Conservation (phyloP, 2,888 invertebrate species). For the Bombylius discolor region DNA sequence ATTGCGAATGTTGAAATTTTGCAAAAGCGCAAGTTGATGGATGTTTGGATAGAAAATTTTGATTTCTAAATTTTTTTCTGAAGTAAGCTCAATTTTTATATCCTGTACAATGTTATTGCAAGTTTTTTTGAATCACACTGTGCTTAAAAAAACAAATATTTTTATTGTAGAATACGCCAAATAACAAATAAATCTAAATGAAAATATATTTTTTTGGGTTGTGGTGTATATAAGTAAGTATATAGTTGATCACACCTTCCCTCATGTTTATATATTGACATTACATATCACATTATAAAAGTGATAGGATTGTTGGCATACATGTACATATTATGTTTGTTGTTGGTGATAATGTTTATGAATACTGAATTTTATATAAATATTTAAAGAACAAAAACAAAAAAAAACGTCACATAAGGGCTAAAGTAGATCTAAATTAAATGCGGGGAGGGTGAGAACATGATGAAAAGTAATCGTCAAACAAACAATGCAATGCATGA, state of each 20-base stretch:
- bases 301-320: too few relatives aligned
- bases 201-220: not conserved
- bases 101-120: too few relatives aligned
- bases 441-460: not conserved
- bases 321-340: too few relatives aligned
- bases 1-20: too few relatives aligned
- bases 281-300: not conserved
- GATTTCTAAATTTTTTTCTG: too few relatives aligned
- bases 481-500: not conserved
- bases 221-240: not conserved
- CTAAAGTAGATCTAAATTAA: not conserved
- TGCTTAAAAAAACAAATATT: constrained; percentile 4
- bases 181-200: not conserved
- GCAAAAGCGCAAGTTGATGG: too few relatives aligned
- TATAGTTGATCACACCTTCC: not conserved
- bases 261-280: not conserved
- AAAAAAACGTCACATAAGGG: too few relatives aligned
- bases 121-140: constrained; percentile 9
- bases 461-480: not conserved
- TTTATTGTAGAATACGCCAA: not conserved
- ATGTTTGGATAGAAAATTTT: too few relatives aligned
- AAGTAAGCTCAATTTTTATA: too few relatives aligned
- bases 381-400: too few relatives aligned
- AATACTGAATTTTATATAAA: too few relatives aligned
- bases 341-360: too few relatives aligned